phyloP scores from a whole-genome alignment of 2,113 vertebrate species.

The Antennarius striatus region DNA sequence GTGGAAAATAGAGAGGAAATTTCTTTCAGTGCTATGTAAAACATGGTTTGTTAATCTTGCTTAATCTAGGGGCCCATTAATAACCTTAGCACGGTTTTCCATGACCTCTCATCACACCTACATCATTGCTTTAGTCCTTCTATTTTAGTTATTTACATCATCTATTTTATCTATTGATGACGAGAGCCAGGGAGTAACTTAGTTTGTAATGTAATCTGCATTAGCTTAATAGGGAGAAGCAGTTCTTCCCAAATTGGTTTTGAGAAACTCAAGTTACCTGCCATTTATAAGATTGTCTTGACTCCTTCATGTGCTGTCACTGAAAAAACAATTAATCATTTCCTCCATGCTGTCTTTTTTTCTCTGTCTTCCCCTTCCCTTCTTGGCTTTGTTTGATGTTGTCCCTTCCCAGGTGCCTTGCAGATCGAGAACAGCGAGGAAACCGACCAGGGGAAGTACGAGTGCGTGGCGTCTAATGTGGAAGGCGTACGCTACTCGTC shows the following conservation, averaged over 20 bases:
- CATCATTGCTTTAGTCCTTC: slow-evolving; percentile 14
- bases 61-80: neutral
- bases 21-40: too few species aligned
- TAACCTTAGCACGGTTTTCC: slow-evolving; percentile 1
- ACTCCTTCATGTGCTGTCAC: slow-evolving; percentile 44
- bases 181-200: slow-evolving; percentile 23
- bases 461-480: slow-evolving; percentile 97
- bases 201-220: slow-evolving; percentile 36
- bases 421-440: slow-evolving; percentile 99
- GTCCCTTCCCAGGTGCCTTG: slow-evolving; percentile 88
- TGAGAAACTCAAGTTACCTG: slow-evolving; percentile 49
- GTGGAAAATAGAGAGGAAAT: neutral
- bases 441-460: slow-evolving; percentile 99
- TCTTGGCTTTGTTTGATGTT: slow-evolving; percentile 52
- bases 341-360: slow-evolving; percentile 16
- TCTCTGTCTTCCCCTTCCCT: slow-evolving; percentile 39
- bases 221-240: slow-evolving; percentile 33
- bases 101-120: slow-evolving; percentile 32
- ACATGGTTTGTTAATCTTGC: slow-evolving; percentile 20
- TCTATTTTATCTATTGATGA: neutral
- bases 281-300: slow-evolving; percentile 48
- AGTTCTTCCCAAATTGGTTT: slow-evolving; percentile 26
- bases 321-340: slow-evolving; percentile 61
- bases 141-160: too few species aligned
- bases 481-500: slow-evolving; percentile 97